Percentiles rank a stretch among this genome's conserved stretches.
Evolutionary conservation across 2,113 vertebrate species (phyloP).

Genomic region (Pristiophorus japonicus): DNA sequence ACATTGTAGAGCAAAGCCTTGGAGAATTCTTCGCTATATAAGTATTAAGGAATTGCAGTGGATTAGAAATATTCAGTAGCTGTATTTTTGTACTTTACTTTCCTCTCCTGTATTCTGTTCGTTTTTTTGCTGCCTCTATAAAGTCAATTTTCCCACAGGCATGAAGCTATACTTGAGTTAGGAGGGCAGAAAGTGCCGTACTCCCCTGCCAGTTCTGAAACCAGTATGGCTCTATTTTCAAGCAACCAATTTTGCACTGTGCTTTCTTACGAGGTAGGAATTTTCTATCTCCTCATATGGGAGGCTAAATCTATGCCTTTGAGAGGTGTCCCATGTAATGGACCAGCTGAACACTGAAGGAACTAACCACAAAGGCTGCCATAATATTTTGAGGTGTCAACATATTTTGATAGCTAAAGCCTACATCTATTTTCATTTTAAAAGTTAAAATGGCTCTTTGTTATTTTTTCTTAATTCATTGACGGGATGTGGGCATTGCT

Average conservation of each 20-base stretch:
- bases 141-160: conserved; percentile 1
- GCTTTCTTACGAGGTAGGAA: neutral
- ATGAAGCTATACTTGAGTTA: neutral
- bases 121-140: neutral
- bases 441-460: neutral
- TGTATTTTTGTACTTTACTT: neutral
- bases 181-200: neutral
- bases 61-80: conserved; percentile 2
- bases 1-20: conserved; percentile 12
- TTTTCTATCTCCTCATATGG: neutral
- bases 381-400: neutral
- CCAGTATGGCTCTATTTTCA: neutral
- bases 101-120: neutral
- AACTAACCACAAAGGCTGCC: neutral
- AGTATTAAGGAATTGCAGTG: conserved; percentile 8
- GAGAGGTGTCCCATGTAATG: neutral
- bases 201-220: neutral
- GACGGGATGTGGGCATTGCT: no score
- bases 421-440: neutral
- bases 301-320: neutral
- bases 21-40: conserved; percentile 24
- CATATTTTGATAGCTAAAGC: neutral
- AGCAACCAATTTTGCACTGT: neutral
- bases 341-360: neutral
- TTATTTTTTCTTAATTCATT: neutral